These are phyloP conservation scores for Pangasius larnaudii DNA, from an alignment of 2,797 vertebrate genomes.

Conservation along the genomic window DNA sequence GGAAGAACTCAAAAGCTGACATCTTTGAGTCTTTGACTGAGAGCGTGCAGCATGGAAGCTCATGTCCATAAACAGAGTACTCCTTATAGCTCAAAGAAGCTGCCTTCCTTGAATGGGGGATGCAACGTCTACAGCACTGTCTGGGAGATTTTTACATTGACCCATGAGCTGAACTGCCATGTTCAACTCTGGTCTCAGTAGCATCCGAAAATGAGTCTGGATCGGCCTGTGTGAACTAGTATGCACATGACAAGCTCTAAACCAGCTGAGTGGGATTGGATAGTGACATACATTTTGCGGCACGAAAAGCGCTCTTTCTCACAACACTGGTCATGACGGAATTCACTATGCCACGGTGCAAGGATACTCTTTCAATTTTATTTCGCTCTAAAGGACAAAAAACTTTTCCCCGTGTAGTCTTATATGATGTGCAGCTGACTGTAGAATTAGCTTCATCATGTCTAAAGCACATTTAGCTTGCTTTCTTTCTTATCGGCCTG, in stretches of 20 bases:
- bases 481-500: neutral
- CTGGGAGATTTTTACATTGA: neutral
- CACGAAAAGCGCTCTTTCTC: neutral
- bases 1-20: neutral
- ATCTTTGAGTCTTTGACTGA: neutral
- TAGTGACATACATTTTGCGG: conserved; percentile 4
- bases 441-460: neutral
- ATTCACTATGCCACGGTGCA: neutral
- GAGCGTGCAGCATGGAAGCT: neutral
- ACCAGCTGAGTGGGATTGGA: neutral
- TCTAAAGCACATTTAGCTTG: neutral
- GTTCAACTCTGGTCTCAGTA: neutral
- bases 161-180: neutral
- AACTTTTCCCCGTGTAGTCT: neutral
- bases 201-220: neutral
- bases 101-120: neutral
- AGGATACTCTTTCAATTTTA: neutral
- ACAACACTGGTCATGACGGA: no score
- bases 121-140: neutral
- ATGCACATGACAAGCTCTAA: neutral
- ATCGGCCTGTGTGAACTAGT: neutral
- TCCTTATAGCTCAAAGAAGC: neutral
- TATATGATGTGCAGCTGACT: neutral
- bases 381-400: neutral
- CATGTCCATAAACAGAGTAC: neutral